Evolutionary conservation across 2,888 invertebrate genomes (phyloP).

Genomic region (Caenorhabditis angaria): DNA sequence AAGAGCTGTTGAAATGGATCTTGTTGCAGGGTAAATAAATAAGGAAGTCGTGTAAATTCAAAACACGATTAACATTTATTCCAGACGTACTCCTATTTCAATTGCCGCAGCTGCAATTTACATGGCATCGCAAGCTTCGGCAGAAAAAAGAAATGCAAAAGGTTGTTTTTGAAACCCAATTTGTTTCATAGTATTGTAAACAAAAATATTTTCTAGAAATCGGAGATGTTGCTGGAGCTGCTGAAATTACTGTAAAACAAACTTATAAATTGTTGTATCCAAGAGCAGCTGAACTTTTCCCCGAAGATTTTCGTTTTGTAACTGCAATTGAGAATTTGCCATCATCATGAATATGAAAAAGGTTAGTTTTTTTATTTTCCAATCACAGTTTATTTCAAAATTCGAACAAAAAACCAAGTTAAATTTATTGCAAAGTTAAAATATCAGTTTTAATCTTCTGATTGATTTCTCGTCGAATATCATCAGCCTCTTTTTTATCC

Average conservation of each 20-base stretch:
- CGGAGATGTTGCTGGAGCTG: slow-evolving; percentile 96
- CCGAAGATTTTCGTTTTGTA: slow-evolving; percentile 92
- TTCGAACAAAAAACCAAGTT: not conserved
- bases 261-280: slow-evolving; percentile 97
- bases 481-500: slow-evolving; percentile 28
- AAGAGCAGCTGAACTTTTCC: slow-evolving; percentile 86
- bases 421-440: slow-evolving; percentile 22
- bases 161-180: slow-evolving; percentile 73
- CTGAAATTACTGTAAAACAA: slow-evolving; percentile 95
- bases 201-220: slow-evolving; percentile 79
- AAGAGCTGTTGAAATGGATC: slow-evolving; percentile 91
- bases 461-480: slow-evolving; percentile 31
- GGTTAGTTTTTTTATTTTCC: not conserved
- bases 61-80: too few species aligned
- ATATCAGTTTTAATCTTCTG: slow-evolving; percentile 34
- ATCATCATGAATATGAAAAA: slow-evolving; percentile 62
- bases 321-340: slow-evolving; percentile 94
- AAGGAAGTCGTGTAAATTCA: too few species aligned
- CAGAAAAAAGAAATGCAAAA: slow-evolving; percentile 91
- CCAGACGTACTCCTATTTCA: slow-evolving; percentile 89
- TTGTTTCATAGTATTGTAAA: not conserved
- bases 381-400: too few species aligned
- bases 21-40: slow-evolving; percentile 81
- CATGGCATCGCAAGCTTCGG: slow-evolving; percentile 97
- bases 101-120: slow-evolving; percentile 99